Evolutionary conservation across 2,797 vertebrate genomes (phyloP), one percentile per base, ranked within the genome.

Genomic region (Enteromius treurensis): DNA sequence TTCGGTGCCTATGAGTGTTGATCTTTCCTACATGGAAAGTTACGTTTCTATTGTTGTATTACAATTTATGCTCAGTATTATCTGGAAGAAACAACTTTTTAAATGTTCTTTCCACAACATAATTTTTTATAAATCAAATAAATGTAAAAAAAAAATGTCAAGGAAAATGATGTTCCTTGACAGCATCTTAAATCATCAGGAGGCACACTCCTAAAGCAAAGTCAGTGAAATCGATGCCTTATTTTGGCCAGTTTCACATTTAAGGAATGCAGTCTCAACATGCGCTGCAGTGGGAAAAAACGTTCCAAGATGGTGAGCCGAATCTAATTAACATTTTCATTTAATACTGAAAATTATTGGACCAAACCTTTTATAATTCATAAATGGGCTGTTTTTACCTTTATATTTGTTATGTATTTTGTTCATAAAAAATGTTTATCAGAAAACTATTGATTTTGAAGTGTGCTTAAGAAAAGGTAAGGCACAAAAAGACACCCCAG

Each of bases 1-100:
- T 53, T 80, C 53, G 82, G 60, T 84, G 34, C 77, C 17, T 10
- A 13, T 82, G 29, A 55, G 47, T 40, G 74, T 83, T 70, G 77
- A 58, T 60, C 60, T 47, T 42, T n/a, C 9, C 73, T n/a, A 53
- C 17, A 13, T 64, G 29, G 37, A 49, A 78, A 64, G 19, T 14
- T 76, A 40, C 15, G 23, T 42, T 3, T 45, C 6, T 70, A 14
- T 26, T 2, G 40, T 26, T 23, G n/a, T 17, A 42, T 26, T 17
- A 23, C 1, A 60, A 26, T 68, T n/a, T 68, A n/a, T 68, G 65
- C 37, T 68, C 21, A 1, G 53, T 60, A 42, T 32, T 32, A 19
- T n/a, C 65, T 21, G 65, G 34, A 40, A 67, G 65, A 40, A 37
- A 37, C 34, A n/a, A 26, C 21, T 23, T 23, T 55, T 19, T 14